These are phyloP conservation scores for Umimayanthus kanabou DNA, from an alignment of 92 coral and sea anemone species.

Conservation along the genomic window DNA sequence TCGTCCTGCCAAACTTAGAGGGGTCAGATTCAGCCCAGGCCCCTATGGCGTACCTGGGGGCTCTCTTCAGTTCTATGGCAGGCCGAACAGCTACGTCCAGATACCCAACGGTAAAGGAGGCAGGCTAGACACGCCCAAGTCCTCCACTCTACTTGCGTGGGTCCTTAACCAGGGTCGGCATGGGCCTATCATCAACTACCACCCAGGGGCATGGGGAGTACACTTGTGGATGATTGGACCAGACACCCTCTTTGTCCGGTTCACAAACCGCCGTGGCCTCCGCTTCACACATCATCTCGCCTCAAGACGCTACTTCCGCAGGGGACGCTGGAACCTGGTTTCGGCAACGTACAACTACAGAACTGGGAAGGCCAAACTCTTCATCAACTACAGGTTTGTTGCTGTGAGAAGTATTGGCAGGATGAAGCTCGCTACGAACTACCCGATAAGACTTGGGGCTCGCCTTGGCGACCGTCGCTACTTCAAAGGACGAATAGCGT, in stretches of 20 bases:
- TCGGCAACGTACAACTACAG: slow-evolving; percentile 71
- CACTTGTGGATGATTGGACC: slow-evolving; percentile 78
- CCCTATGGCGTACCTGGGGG: slow-evolving; percentile 77
- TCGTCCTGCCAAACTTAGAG: slow-evolving; percentile 54
- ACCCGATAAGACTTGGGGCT: slow-evolving; percentile 72
- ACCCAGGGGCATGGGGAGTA: slow-evolving; percentile 81
- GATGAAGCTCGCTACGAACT: slow-evolving; percentile 75
- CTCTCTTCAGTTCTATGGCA: slow-evolving; percentile 66
- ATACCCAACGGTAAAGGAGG: slow-evolving; percentile 63
- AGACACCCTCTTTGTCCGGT: slow-evolving; percentile 53
- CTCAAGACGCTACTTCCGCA: slow-evolving; percentile 62
- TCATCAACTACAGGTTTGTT: slow-evolving; percentile 66
- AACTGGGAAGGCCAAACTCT: slow-evolving; percentile 73
- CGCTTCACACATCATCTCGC: slow-evolving; percentile 32
- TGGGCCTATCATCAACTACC: slow-evolving; percentile 79
- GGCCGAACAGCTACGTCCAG: slow-evolving; percentile 72
- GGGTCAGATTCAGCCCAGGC: slow-evolving; percentile 68
- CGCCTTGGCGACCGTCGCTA: slow-evolving; percentile 50
- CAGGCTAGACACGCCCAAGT: slow-evolving; percentile 71
- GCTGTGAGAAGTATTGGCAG: slow-evolving; percentile 67
- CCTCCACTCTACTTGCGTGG: slow-evolving; percentile 71
- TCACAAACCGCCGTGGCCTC: slow-evolving; percentile 13
- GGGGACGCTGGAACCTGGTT: slow-evolving; percentile 71
- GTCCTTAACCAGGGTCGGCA: slow-evolving; percentile 61
- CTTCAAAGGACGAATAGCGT: slow-evolving; percentile 76